Evolutionary conservation across 2,113 vertebrate species (phyloP), one percentile per base, ranked within the genome.

Genomic region (Pygoscelis antarcticus): DNA sequence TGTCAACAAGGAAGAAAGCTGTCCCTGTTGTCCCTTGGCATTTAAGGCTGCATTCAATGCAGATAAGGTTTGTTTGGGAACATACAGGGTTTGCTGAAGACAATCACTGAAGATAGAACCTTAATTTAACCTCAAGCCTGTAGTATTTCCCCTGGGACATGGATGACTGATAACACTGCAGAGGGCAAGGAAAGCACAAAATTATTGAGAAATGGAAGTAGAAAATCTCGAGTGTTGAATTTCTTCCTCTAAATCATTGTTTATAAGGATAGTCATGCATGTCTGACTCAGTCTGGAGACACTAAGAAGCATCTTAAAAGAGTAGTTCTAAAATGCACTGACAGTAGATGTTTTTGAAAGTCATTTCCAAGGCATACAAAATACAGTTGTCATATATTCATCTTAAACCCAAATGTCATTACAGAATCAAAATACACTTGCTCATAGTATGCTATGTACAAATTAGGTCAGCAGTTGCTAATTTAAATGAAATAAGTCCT

Each of bases 51-150:
- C 64, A 77, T 90, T 86, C 80, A 96, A 97, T 97, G 95, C 93
- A 95, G 95, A 97, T 94, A 97, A 97, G 83, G 49, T 98, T 97
- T 97, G 94, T 97, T 97, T 97, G 95, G 94, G 90, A 96, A 95
- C 1, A 8, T 69, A 93, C 51, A 95, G 78, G 62, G 75, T 91
- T 97, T 98, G 92, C 93, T 92, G 97, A 95, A 98, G 96, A 98
- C 96, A 94, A 97, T 98, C 96, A 91, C 96, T 94, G 55, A 93
- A 95, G 96, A 97, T 89, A 97, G 95, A 92, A 96, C 95, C 97
- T 97, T 98, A 98, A 98, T 98, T 98, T 98, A 98, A 98, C 98
- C 96, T 96, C 94, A 80, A 93, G 93, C 86, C 95, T 96, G 92
- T 79, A 96, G 91, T 95, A 96, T 97, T 97, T 98, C 98, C 97